Percentiles rank a stretch among this genome's conserved stretches.
Evolutionary conservation across 2,888 invertebrate species (phyloP).

Genomic region (Trimorus sp.): DNA sequence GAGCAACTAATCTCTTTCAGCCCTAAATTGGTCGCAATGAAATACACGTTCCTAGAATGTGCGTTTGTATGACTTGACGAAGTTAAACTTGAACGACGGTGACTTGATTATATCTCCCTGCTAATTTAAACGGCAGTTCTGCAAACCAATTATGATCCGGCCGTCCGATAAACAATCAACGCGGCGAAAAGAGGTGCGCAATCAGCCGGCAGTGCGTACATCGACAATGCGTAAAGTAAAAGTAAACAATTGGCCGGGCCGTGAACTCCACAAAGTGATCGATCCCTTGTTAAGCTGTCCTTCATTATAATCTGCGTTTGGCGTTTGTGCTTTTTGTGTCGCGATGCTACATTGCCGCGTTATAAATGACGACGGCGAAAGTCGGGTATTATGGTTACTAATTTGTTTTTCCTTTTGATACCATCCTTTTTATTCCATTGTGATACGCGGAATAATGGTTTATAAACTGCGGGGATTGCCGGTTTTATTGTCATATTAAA

Average conservation of each 20-base stretch:
- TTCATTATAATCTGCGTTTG: slow-evolving; percentile 37
- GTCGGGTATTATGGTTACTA: slow-evolving; percentile 32
- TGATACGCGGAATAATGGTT: slow-evolving; percentile 33
- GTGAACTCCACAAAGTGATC: slow-evolving; percentile 46
- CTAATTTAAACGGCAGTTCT: slow-evolving; percentile 53
- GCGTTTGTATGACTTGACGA: slow-evolving; percentile 45
- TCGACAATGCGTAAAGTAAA: slow-evolving; percentile 37
- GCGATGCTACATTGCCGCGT: slow-evolving; percentile 13
- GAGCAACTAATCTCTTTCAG: slow-evolving; percentile 49
- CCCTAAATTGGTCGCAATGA: slow-evolving; percentile 43
- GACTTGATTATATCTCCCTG: slow-evolving; percentile 52
- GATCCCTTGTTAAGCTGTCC: slow-evolving; percentile 45
- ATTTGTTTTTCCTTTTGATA: slow-evolving; percentile 36
- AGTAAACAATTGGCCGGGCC: slow-evolving; percentile 38
- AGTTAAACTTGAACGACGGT: slow-evolving; percentile 34
- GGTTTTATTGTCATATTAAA: slow-evolving; percentile 33
- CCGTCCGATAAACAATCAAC: slow-evolving; percentile 49
- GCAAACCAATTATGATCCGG: slow-evolving; percentile 53
- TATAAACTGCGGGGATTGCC: slow-evolving; percentile 10
- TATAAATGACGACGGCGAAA: slow-evolving; percentile 29
- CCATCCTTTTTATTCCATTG: slow-evolving; percentile 26
- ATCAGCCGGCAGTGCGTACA: slow-evolving; percentile 41
- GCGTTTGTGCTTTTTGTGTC: slow-evolving; percentile 33
- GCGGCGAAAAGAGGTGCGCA: slow-evolving; percentile 34
- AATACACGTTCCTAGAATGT: slow-evolving; percentile 37